A percentile compares a stretch with the other conserved stretches of the same genome.
Conservation (phyloP, 2,888 invertebrate genomes). For the Rhimphoctona megacephalus region DNA sequence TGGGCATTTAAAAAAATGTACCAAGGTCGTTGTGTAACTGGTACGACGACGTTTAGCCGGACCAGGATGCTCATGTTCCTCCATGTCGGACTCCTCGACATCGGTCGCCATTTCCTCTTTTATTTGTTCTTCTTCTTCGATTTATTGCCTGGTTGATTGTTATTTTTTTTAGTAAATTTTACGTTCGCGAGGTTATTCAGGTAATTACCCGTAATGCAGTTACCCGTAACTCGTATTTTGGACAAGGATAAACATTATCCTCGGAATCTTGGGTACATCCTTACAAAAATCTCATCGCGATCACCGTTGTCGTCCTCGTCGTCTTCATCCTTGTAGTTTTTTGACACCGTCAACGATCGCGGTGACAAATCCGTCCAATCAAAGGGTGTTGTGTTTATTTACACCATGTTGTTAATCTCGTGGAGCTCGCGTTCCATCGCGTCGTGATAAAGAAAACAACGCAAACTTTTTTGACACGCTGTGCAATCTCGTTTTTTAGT, state of each 20-base stretch:
- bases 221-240: constrained; percentile 8
- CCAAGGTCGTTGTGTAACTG: background rate
- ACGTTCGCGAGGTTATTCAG: background rate
- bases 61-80: constrained; percentile 79
- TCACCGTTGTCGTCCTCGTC: background rate
- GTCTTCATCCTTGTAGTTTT: background rate
- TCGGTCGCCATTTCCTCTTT: constrained; percentile 80
- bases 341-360: constrained; percentile 29
- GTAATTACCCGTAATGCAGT: background rate
- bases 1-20: background rate
- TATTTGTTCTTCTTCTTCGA: background rate
- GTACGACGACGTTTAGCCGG: constrained; percentile 80
- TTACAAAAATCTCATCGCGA: background rate
- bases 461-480: background rate
- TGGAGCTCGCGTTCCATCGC: background rate
- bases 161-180: background rate
- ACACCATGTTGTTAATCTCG: background rate
- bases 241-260: background rate
- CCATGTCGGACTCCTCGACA: constrained; percentile 81
- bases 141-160: background rate
- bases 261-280: background rate
- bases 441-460: background rate
- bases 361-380: constrained; percentile 87
- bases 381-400: background rate
- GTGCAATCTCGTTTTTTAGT: background rate